These are phyloP conservation scores for Oryzias sinensis DNA, from an alignment of 2,797 vertebrate genomes.

Conservation along the genomic window DNA sequence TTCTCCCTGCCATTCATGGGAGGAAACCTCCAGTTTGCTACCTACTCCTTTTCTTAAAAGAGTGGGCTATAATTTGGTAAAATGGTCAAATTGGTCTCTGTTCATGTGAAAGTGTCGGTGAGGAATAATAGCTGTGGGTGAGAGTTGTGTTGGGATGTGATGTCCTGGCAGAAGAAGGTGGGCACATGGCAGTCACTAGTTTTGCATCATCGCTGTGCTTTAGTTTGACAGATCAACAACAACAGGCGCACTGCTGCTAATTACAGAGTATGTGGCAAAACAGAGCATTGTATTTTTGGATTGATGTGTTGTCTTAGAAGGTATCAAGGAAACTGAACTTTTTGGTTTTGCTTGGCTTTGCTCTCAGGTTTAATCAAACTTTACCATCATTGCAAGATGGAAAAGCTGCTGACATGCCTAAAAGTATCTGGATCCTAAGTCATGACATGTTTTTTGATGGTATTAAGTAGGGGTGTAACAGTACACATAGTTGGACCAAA, in stretches of 20 bases:
- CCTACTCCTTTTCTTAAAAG: conserved; percentile 35
- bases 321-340: neutral
- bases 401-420: neutral
- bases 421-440: neutral
- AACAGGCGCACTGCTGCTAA: conserved; percentile 10
- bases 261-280: conserved; percentile 6
- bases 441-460: too few species aligned
- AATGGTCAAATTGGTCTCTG: conserved; percentile 50
- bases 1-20: conserved; percentile 19
- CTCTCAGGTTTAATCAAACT: neutral
- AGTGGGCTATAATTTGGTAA: conserved; percentile 50
- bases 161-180: neutral
- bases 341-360: neutral
- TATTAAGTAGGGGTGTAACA: too few species aligned
- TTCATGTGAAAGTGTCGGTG: conserved; percentile 47
- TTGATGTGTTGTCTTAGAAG: neutral
- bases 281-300: neutral
- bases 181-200: conserved; percentile 8
- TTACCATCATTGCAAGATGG: neutral
- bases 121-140: conserved; percentile 20
- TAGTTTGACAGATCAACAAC: neutral
- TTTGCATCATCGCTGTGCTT: conserved; percentile 8
- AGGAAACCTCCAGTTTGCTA: conserved; percentile 47
- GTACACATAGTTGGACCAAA: too few species aligned
- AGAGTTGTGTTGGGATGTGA: conserved; percentile 10